Conservation (phyloP, 2,797 vertebrate genomes). For the Nyctibius grandis region DNA sequence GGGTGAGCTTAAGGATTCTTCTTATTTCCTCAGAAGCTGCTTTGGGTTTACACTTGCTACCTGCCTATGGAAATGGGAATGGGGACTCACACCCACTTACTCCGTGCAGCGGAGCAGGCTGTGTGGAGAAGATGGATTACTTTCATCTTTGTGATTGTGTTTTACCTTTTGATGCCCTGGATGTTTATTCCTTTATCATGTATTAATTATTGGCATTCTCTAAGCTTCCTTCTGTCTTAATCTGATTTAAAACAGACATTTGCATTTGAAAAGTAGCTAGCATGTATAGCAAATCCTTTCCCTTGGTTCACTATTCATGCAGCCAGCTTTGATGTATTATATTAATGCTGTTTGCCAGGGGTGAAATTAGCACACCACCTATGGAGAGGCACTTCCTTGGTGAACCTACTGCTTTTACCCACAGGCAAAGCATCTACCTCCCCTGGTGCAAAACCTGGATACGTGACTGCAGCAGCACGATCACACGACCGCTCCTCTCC, state of each 20-base stretch:
- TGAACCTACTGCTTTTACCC: neutral
- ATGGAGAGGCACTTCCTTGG: constrained; percentile 13
- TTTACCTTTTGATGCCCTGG: constrained; percentile 30
- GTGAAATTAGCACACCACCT: constrained; percentile 44
- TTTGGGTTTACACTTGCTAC: neutral
- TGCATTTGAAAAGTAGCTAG: constrained; percentile 60
- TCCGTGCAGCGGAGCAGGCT: neutral
- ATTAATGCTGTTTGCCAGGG: constrained; percentile 29
- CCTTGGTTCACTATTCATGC: constrained; percentile 31
- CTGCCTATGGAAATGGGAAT: neutral
- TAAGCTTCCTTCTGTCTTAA: constrained; percentile 51
- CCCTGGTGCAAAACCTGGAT: neutral
- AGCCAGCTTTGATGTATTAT: constrained; percentile 39
- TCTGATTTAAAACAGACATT: constrained; percentile 59
- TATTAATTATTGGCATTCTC: constrained; percentile 56
- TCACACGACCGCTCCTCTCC: neutral
- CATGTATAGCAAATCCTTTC: constrained; percentile 47
- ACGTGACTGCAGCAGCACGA: neutral
- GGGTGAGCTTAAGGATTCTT: neutral
- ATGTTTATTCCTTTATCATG: constrained; percentile 32
- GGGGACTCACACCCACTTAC: neutral
- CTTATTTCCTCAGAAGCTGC: neutral
- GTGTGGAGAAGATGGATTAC: neutral
- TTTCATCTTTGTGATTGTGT: neutral
- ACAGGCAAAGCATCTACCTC: neutral